Conservation (phyloP, 2,888 invertebrate species). For the Scaptodrosophila latifasciaeformis region DNA sequence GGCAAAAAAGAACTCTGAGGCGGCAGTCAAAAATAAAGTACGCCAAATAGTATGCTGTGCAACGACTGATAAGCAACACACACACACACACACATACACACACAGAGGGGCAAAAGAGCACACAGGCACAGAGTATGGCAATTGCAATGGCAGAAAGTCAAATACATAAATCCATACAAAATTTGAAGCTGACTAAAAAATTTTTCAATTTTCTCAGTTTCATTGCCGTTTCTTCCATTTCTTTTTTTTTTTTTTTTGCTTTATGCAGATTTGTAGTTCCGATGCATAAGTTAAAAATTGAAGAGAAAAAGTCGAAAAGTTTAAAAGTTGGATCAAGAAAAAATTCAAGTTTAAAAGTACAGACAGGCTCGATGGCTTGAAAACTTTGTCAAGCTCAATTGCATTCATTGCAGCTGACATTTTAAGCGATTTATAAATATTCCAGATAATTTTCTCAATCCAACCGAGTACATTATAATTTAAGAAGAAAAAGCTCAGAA, state of each 20-base stretch:
- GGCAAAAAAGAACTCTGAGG: constrained; percentile 30
- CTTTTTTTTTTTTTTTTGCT: constrained; percentile 7
- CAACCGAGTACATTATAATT: too few relatives aligned
- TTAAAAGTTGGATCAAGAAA: too few relatives aligned
- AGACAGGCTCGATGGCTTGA: too few relatives aligned
- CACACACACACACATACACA: constrained; percentile 15
- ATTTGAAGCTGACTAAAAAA: constrained; percentile 20
- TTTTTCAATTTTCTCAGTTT: constrained; percentile 18
- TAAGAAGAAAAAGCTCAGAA: too few relatives aligned
- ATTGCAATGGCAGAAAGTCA: constrained; percentile 46
- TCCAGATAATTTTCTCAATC: too few relatives aligned
- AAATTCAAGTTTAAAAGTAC: too few relatives aligned
- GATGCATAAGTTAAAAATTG: too few relatives aligned
- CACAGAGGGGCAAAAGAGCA: constrained; percentile 1
- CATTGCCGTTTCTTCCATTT: background rate
- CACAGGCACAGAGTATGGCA: constrained; percentile 21
- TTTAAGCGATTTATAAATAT: too few relatives aligned
- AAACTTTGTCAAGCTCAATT: too few relatives aligned
- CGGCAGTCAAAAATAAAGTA: constrained; percentile 54
- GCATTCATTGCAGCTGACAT: too few relatives aligned
- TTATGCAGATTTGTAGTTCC: constrained; percentile 1
- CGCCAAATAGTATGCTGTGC: constrained; percentile 58
- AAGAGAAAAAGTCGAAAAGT: too few relatives aligned
- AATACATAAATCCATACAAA: constrained; percentile 51
- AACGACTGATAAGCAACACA: constrained; percentile 49